These are phyloP conservation scores for Chiroxiphia lanceolata DNA, from an alignment of 2,797 vertebrate species.

Conservation along the genomic window DNA sequence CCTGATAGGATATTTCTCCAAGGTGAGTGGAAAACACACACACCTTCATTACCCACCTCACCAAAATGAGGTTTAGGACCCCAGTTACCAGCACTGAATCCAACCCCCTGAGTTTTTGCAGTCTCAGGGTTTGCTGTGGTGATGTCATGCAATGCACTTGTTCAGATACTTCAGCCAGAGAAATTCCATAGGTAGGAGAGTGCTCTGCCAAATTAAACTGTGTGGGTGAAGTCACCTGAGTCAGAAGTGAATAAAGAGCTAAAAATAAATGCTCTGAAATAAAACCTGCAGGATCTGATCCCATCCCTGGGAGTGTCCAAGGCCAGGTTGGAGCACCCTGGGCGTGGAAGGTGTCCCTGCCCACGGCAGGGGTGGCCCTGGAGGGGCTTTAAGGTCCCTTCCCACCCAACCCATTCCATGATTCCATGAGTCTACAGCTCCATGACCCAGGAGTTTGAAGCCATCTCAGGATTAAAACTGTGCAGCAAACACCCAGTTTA, in stretches of 20 bases:
- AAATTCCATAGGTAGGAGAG: neutral
- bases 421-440: neutral
- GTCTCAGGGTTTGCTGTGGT: neutral
- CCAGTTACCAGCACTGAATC: accelerated
- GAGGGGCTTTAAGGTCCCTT: neutral
- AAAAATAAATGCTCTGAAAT: neutral
- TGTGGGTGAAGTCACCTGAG: neutral
- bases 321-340: neutral
- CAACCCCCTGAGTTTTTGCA: neutral
- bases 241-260: neutral
- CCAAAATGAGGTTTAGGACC: neutral
- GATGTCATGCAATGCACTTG: neutral
- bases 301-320: neutral
- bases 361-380: neutral
- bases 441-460: neutral
- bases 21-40: slow-evolving; percentile 76
- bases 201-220: neutral
- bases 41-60: accelerated
- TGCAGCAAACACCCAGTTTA: neutral
- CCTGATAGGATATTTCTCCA: slow-evolving; percentile 98
- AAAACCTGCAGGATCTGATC: neutral
- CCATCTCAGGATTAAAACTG: neutral
- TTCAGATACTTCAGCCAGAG: neutral
- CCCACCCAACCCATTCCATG: neutral
- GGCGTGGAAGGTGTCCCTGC: neutral